Evolutionary conservation across 1,140 invertebrate genomes (phyloP).

Genomic region (Lordiphosa collinella): DNA sequence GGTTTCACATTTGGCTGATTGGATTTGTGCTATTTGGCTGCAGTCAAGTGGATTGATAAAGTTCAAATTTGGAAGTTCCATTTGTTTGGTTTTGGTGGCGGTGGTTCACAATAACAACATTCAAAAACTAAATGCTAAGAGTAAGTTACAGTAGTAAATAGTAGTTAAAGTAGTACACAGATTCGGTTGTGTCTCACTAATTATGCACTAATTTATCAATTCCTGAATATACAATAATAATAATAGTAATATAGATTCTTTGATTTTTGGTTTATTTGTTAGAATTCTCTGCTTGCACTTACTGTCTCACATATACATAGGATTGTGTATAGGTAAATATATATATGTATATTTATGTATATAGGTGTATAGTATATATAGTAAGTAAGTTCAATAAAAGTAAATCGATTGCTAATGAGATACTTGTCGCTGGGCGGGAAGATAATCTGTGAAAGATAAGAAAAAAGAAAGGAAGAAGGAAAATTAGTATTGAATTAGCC

Average conservation of each 20-base stretch:
- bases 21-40: neutral
- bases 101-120: slow-evolving; percentile 35
- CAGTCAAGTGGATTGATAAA: neutral
- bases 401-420: slow-evolving; percentile 14
- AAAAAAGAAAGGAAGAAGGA: neutral
- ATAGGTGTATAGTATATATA: slow-evolving; percentile 1
- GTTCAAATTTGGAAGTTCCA: slow-evolving; percentile 12
- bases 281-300: no score
- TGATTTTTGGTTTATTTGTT: slow-evolving; percentile 9
- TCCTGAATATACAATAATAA: slow-evolving; percentile 44
- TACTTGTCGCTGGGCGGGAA: slow-evolving; percentile 12
- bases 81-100: slow-evolving; percentile 8
- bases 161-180: neutral
- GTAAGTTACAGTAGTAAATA: slow-evolving; percentile 5
- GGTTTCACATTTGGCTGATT: slow-evolving; percentile 9
- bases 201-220: slow-evolving; percentile 57
- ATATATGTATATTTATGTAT: neutral
- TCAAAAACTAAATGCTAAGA: slow-evolving; percentile 33
- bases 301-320: slow-evolving; percentile 12
- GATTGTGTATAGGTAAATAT: neutral
- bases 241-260: slow-evolving; percentile 25
- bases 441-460: slow-evolving; percentile 5
- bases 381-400: slow-evolving; percentile 1
- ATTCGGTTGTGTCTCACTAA: slow-evolving; percentile 16
- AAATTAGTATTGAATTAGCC: neutral